phyloP scores from a whole-genome alignment of 2,797 vertebrate genomes.

The Lutjanus argentimaculatus region DNA sequence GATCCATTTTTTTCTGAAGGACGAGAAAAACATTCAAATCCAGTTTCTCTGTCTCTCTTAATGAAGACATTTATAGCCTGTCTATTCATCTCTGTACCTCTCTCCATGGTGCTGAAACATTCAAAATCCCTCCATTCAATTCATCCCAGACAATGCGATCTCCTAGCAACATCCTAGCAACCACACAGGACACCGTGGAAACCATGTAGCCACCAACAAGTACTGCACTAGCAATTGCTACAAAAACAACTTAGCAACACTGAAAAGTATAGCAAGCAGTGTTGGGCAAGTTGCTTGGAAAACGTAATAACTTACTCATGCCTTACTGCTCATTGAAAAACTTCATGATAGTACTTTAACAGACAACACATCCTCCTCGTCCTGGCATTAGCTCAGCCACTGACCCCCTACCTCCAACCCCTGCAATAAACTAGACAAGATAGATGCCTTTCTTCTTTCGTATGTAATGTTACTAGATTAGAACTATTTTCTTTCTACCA shows the following conservation, averaged over 20 bases:
- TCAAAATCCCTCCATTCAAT: neutral
- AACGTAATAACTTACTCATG: no score
- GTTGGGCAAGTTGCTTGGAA: no score
- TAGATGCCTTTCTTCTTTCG: no score
- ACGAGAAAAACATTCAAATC: neutral
- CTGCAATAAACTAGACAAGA: neutral
- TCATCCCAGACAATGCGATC: neutral
- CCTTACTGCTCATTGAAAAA: no score
- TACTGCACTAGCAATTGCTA: no score
- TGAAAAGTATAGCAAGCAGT: no score
- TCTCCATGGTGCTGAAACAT: conserved; percentile 23
- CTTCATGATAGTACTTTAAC: neutral
- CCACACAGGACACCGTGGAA: neutral
- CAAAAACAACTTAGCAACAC: no score
- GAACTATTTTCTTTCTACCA: no score
- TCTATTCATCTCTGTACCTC: neutral
- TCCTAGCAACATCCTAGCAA: neutral
- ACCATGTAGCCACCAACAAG: no score
- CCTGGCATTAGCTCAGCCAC: neutral
- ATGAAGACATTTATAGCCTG: neutral
- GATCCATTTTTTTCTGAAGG: neutral
- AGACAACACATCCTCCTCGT: neutral
- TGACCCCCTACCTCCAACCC: neutral
- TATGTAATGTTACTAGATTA: no score
- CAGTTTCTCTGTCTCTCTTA: neutral